phyloP scores from a whole-genome alignment of 2,797 vertebrate species.

The Eulemur mongoz region DNA sequence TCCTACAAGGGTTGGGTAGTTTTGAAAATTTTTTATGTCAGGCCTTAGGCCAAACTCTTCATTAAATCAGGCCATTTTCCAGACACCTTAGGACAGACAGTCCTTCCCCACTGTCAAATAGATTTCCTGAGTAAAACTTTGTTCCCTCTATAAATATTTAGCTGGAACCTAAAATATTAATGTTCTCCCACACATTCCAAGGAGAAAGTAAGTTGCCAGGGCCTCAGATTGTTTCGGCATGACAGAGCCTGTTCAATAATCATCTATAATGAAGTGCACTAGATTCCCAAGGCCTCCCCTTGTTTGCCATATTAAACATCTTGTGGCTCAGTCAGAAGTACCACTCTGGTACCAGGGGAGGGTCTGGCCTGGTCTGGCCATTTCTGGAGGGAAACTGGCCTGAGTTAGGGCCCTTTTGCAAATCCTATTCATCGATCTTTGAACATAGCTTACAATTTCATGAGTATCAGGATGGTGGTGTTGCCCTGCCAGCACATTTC shows the following conservation, averaged over 20 bases:
- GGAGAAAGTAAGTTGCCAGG: neutral
- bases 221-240: neutral
- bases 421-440: neutral
- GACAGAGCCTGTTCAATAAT: neutral
- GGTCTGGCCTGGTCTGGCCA: neutral
- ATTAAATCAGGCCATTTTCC: constrained; percentile 7
- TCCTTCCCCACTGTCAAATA: constrained; percentile 15
- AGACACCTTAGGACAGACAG: neutral
- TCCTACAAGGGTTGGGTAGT: neutral
- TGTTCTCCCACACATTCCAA: neutral
- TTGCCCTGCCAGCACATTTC: neutral
- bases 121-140: constrained; percentile 38
- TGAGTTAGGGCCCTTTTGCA: neutral
- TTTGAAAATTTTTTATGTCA: neutral
- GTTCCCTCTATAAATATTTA: constrained; percentile 48
- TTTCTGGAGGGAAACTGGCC: neutral
- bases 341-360: neutral
- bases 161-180: constrained; percentile 46
- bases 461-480: neutral
- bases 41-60: neutral
- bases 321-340: neutral
- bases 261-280: neutral
- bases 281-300: neutral
- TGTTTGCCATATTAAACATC: neutral
- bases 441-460: neutral